Evolutionary conservation across 2,113 vertebrate species (phyloP).

Genomic region (Dipodomys merriami): DNA sequence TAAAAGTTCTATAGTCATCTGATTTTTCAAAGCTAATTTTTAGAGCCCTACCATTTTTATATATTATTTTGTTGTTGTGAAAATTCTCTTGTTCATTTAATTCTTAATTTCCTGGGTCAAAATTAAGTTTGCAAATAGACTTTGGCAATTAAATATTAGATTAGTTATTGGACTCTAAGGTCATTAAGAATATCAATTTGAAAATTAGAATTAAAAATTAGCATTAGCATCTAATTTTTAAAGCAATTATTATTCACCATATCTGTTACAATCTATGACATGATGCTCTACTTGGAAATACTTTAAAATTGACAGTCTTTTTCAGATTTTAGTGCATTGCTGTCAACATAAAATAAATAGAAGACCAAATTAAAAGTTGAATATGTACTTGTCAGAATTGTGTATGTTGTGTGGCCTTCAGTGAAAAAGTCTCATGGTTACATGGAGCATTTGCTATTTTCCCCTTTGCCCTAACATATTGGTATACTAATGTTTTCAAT

Average conservation of each 20-base stretch:
- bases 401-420: not conserved
- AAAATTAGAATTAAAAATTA: not conserved
- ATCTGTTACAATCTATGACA: not conserved
- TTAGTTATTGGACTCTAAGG: not conserved
- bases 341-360: no score
- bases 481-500: not conserved
- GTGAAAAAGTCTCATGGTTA: conserved; percentile 7
- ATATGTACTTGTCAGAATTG: not conserved
- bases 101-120: not conserved
- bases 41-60: not conserved
- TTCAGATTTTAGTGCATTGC: no score
- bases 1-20: not conserved
- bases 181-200: not conserved
- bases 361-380: not conserved
- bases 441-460: not conserved
- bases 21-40: not conserved
- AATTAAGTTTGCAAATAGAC: not conserved
- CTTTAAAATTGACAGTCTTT: not conserved
- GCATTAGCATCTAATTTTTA: not conserved
- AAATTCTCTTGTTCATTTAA: conserved; percentile 11
- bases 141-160: not conserved
- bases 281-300: not conserved
- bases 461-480: not conserved
- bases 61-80: not conserved
- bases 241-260: not conserved